Evolutionary conservation across 2,888 invertebrate genomes (phyloP), one percentile per base, ranked within the genome.

Genomic region (Scaptomyza cyrtandrae): DNA sequence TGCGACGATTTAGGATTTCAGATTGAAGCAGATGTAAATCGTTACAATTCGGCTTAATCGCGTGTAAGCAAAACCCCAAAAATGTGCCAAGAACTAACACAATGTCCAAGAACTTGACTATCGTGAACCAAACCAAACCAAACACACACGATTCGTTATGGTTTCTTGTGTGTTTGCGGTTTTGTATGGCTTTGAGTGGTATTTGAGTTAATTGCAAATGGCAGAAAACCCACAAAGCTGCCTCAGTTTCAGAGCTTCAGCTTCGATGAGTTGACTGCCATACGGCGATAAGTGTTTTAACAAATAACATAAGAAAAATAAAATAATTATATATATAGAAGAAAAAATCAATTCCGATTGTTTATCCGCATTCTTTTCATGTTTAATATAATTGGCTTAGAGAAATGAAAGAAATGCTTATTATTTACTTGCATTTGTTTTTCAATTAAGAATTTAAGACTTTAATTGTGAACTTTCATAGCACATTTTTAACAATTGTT

Each of bases 21-120:
- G 53, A 60, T 82, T 67, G 73, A 68, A 83, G 66, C 88, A 88
- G 85, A 88, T 86, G 85, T 86, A 86, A 88, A 88, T 88, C 78
- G 80, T 58, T 64, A 69, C 68, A 67, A 75, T 69, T 71, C 50
- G 48, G 72, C 68, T 80, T 68, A 71, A 75, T 77, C 80, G 71
- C 67, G 64, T 66, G 71, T 78, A 71, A 74, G 56, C 50, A 54
- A 52, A 33, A n/a, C 39, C 58, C 45, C 29, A 71, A 75, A 67
- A 60, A 65, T 19, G 58, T 31, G 31, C 46, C 53, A 61, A n/a
- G n/a, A n/a, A 59, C 43, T 64, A 77, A 77, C 72, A 77, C 72
- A 77, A 75, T 75, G 53, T 58, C 27, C 78, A 49, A 50, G 19
- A 50, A 50, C 16, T 43, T 35, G 43, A 11, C 48, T 31, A 33